Evolutionary conservation across 2,113 vertebrate species (phyloP), one percentile per base, ranked within the genome.

Genomic region (Sander lucioperca): DNA sequence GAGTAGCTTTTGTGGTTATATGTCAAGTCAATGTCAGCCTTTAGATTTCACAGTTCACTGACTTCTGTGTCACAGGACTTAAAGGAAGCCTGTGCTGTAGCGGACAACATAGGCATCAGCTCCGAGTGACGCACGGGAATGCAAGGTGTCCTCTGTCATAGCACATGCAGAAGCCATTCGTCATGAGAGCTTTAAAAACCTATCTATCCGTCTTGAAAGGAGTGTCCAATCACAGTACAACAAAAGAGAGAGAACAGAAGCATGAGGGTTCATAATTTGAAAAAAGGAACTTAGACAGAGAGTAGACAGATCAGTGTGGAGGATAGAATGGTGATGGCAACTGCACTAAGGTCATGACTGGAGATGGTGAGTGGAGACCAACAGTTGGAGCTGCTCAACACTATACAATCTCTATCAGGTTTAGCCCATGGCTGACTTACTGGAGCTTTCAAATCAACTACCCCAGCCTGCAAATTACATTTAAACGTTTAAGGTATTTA

Each of bases 11-110:
- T 62, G 59, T 82, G 53, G 50, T 57, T 80, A 59, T 8, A 63
- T 59, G 72, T 76, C 77, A 86, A 80, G 71, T 85, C 73, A 65
- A 65, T 83, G 65, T 86, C 75, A 82, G 72, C 13, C 53, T 74
- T 72, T 21, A 74, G 18, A 70, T 89, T 88, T 88, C 39, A 89
- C 82, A 84, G 81, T 86, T 87, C 80, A 73, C 74, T 62, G 84
- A 67, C 61, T 87, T 87, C 76, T 83, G 68, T 86, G 88, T 88
- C 86, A 86, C 21, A 62, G 71, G 81, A 82, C 51, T 72, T 69
- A 11, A 68, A 53, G 59, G 77, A 73, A 30, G 30, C 62, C 53
- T 14, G 64, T 14, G 27, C 45, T 83, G 83, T 74, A 64, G 47
- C 14, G 30, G 43, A 72, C 39, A 76, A 74, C 67, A 59, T 3